Conservation (phyloP, 1,140 invertebrate genomes). For the Danaus melanippus region DNA sequence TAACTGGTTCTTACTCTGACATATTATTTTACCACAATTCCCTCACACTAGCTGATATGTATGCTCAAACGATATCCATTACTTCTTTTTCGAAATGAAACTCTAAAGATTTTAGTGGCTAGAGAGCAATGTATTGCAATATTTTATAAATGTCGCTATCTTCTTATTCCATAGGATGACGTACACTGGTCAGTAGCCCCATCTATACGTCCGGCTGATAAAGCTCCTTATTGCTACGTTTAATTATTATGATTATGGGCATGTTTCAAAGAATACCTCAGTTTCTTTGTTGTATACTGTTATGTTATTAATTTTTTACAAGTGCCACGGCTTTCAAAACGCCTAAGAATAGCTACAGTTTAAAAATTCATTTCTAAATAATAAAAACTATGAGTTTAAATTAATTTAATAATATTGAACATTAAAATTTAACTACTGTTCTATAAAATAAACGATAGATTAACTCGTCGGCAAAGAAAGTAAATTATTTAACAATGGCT, state of each 20-base stretch:
- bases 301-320: slow-evolving; percentile 29
- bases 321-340: too few relatives aligned
- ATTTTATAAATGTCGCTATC: not conserved
- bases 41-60: slow-evolving; percentile 5
- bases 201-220: slow-evolving; percentile 44
- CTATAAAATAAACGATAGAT: slow-evolving; percentile 9
- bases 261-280: slow-evolving; percentile 42
- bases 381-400: too few relatives aligned
- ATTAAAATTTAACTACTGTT: too few relatives aligned
- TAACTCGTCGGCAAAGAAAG: slow-evolving; percentile 23
- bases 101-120: not conserved
- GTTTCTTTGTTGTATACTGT: slow-evolving; percentile 24
- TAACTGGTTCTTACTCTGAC: slow-evolving; percentile 62
- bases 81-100: slow-evolving; percentile 5
- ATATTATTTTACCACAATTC: slow-evolving; percentile 36
- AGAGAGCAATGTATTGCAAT: slow-evolving; percentile 20
- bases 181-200: slow-evolving; percentile 45
- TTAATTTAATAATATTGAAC: too few relatives aligned
- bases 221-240: slow-evolving; percentile 52
- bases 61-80: slow-evolving; percentile 21
- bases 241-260: slow-evolving; percentile 64
- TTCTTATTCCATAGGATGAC: slow-evolving; percentile 29
- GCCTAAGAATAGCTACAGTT: too few relatives aligned
- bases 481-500: slow-evolving; percentile 34
- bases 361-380: too few relatives aligned